Evolutionary conservation across 2,113 vertebrate genomes (phyloP), one percentile per base, ranked within the genome.

Genomic region (Lagopus muta): DNA sequence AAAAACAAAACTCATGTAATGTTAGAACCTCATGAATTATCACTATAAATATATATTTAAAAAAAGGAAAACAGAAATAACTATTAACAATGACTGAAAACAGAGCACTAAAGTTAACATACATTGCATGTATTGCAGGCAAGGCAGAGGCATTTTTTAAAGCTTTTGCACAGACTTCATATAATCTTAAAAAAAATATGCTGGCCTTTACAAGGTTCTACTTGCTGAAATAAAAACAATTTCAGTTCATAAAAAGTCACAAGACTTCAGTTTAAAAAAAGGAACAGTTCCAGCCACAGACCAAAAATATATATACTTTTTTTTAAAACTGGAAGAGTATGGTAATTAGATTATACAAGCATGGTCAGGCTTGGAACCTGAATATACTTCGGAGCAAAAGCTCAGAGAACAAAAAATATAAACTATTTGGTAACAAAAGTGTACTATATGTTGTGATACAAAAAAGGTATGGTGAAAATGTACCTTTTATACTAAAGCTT

Each of bases 401-500:
- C 98, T 99, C 98, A 97, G 96, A 98, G 98, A 98, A 98, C 97
- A 98, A 98, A 97, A 96, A 97, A 97, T 95, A 98, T 97, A 99
- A 99, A 98, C 98, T 99, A 99, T 99, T 99, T 99, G 99, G 99
- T 99, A 99, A 99, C 98, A 99, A 99, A 99, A 98, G 98, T 98
- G 97, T 98, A 99, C 98, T 99, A 99, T 99, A 99, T 98, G 98
- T 98, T 98, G 97, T 98, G 98, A 98, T 99, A 99, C 98, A 99
- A 99, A 98, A 99, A 99, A 99, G 98, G 98, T 98, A 98, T 99
- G 98, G 98, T 99, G 99, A 99, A 99, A 99, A 98, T 99, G 99
- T 99, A 99, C 99, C 99, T 99, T 98, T 99, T 98, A 96, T 97
- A 98, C 99, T 99, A 99, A 99, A 99, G 99, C 99, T 99, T 99